A percentile compares a stretch with the other conserved stretches of the same genome.
Evolutionary conservation across 2,113 vertebrate species (phyloP).

Genomic region (Smithornis capensis): DNA sequence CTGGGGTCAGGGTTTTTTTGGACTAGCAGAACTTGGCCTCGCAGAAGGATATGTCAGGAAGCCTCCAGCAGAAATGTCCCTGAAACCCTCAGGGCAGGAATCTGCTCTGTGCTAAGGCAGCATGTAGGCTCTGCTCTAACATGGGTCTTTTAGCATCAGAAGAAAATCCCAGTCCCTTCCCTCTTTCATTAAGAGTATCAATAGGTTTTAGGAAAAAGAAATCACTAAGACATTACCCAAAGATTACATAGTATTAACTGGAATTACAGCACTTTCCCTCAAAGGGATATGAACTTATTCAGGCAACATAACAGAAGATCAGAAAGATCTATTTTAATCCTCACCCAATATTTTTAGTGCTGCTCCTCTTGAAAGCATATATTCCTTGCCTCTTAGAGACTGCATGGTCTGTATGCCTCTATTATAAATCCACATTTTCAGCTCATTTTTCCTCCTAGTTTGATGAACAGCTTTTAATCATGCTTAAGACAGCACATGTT

Average conservation of each 20-base stretch:
- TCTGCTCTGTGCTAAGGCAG: accelerated
- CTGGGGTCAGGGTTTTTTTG: neutral
- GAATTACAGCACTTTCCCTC: neutral
- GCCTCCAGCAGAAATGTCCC: neutral
- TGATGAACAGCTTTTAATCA: neutral
- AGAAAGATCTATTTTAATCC: conserved; percentile 35
- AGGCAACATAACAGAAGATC: neutral
- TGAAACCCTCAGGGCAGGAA: neutral
- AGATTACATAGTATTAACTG: neutral
- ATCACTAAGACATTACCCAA: neutral
- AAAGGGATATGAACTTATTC: neutral
- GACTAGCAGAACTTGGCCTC: neutral
- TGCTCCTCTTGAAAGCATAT: neutral
- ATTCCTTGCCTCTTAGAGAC: neutral
- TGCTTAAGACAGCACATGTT: neutral
- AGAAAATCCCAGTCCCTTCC: neutral
- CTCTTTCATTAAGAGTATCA: neutral
- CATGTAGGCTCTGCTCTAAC: neutral
- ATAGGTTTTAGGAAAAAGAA: neutral
- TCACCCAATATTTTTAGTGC: neutral
- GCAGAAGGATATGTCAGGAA: accelerated
- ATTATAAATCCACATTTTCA: neutral
- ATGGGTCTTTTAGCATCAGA: neutral
- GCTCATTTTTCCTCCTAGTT: neutral
- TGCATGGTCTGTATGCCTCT: neutral